Evolutionary conservation across 30 jellyfish, hydroid and myxozoan genomes (phyloP), one percentile per base, ranked within the genome.

Genomic region (Chrysaora quinquecirrha): DNA sequence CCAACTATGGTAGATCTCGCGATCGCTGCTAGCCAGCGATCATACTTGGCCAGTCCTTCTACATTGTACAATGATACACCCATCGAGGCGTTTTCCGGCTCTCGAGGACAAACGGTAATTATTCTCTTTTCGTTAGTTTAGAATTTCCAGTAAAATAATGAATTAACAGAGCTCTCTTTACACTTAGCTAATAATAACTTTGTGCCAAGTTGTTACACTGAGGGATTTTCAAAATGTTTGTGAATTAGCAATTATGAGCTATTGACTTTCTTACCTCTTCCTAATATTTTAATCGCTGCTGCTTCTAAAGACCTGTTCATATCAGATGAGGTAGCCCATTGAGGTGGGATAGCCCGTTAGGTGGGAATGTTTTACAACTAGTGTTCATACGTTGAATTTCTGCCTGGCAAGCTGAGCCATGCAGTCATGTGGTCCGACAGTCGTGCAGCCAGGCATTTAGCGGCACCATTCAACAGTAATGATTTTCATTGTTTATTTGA

Each of bases 1-100:
- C 92, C 92, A 22, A 82, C 92, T 18, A 82, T 82, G 92, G 92
- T 82, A 21, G 92, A 82, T 29, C 84, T 82, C n/a, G 92, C 92
- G 21, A 69, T 82, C 1, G 92, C 92, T 10, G 92, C 92, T 0
- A 68, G 92, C 71, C 92, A 82, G 21, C 18, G 92, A 28, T 30
- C 92, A 24, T 82, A 82, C 46, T 64, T 82, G 18, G 73, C 64
- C 47, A 32, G 60, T 47, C 38, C 87, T 4, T 56, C 75, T 19
- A n/a, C 76, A 7, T 4, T 52, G 25, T 52, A 52, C 68, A 52
- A 25, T 52, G 68, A 52, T 52, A 10, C 68, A 16, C 58, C 9
- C 58, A 43, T 43, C 12, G 58, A 43, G 16, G 9, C 58, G 16
- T 6, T 43, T 9, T 9, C 58, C 19, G 68, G 12, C 24, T 52